Evolutionary conservation across 1,140 invertebrate genomes (phyloP).

Genomic region (Caerostris darwini): DNA sequence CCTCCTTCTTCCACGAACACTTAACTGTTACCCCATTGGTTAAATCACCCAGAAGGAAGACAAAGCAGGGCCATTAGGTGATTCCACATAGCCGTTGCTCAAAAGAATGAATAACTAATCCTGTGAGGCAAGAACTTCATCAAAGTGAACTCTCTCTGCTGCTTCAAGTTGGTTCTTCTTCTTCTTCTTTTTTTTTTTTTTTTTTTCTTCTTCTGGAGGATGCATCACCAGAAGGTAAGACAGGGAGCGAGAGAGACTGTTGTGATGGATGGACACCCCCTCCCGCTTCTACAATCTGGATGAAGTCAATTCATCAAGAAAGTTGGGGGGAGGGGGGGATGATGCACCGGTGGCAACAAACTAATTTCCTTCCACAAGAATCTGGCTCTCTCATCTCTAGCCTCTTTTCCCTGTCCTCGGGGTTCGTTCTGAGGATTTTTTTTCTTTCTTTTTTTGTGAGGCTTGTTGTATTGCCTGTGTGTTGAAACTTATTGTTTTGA

Average conservation of each 20-base stretch:
- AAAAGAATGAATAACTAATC: neutral
- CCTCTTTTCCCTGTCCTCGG: neutral
- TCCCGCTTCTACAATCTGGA: constrained; percentile 69
- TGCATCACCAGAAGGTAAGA: constrained; percentile 37
- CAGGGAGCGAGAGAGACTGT: constrained; percentile 54
- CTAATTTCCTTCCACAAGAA: constrained; percentile 61
- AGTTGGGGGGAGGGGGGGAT: neutral
- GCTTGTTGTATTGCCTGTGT: neutral
- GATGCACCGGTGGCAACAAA: constrained; percentile 37
- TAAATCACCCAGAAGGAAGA: neutral
- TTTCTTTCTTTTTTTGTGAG: neutral
- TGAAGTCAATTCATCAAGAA: constrained; percentile 74
- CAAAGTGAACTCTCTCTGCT: neutral
- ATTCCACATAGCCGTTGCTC: neutral
- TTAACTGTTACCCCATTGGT: neutral
- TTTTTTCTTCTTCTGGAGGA: neutral
- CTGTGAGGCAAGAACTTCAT: neutral
- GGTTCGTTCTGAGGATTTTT: neutral
- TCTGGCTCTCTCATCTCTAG: neutral
- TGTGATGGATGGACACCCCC: constrained; percentile 55
- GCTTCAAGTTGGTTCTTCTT: neutral
- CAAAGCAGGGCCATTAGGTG: neutral
- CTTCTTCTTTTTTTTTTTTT: too few relatives aligned
- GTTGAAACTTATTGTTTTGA: constrained; percentile 38
- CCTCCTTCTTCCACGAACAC: neutral